Conservation (phyloP, 2,888 invertebrate genomes). For the Pinctada fucata region DNA sequence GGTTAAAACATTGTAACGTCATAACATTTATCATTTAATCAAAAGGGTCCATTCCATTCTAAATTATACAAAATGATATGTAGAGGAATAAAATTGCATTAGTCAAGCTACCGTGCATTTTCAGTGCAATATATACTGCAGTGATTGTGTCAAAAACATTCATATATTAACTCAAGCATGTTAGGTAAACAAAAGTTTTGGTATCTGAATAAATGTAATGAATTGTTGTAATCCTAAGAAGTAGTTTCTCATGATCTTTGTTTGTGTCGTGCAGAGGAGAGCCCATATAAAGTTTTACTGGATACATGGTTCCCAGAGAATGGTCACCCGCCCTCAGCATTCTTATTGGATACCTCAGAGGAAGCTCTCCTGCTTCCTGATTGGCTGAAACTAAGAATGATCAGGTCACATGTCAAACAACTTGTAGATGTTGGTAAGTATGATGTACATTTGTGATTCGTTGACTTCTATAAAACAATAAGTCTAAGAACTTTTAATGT, state of each 20-base stretch:
- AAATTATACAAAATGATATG: too few species aligned
- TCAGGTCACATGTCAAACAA: conserved; percentile 87
- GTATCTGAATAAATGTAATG: too few species aligned
- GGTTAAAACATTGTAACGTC: neutral
- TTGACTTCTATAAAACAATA: neutral
- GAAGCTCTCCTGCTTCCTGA: conserved; percentile 91
- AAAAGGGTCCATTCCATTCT: too few species aligned
- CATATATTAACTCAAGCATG: too few species aligned
- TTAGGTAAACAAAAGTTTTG: too few species aligned
- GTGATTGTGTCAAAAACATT: too few species aligned
- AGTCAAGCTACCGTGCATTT: too few species aligned
- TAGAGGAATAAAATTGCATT: too few species aligned
- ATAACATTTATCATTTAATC: neutral
- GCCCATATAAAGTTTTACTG: conserved; percentile 80
- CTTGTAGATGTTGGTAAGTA: conserved; percentile 85
- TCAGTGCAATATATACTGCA: too few species aligned
- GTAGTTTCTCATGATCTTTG: neutral
- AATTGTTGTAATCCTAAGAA: neutral
- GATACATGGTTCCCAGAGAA: conserved; percentile 91
- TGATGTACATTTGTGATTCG: neutral
- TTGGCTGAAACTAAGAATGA: conserved; percentile 92
- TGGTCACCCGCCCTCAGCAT: conserved; percentile 86
- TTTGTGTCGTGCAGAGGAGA: conserved; percentile 25
- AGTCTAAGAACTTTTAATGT: too few species aligned
- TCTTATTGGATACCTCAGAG: conserved; percentile 87